Evolutionary conservation across 1,140 invertebrate species (phyloP).

Genomic region (Caenorhabditis latens): DNA sequence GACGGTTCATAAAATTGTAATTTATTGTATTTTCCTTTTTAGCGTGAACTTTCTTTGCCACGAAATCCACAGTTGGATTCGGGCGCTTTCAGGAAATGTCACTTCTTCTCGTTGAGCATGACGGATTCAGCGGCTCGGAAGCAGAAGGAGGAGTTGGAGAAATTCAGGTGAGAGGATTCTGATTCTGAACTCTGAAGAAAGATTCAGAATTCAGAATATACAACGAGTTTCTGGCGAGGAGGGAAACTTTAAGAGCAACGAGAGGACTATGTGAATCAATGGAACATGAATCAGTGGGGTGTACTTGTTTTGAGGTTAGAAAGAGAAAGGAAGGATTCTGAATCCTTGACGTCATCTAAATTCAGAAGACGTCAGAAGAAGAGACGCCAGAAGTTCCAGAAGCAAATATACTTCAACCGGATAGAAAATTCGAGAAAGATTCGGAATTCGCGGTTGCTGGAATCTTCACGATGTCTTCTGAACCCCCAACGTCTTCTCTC

Average conservation of each 20-base stretch:
- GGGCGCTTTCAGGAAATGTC: too few relatives aligned
- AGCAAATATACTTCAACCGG: not conserved
- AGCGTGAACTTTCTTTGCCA: not conserved
- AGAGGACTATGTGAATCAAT: not conserved
- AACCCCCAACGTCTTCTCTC: too few relatives aligned
- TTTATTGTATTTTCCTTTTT: not conserved
- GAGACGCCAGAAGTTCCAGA: not conserved
- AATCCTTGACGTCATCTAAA: not conserved
- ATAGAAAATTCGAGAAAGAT: conserved; percentile 22
- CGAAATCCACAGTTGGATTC: not conserved
- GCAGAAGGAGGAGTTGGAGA: not conserved
- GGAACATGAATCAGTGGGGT: not conserved
- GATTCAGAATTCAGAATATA: not conserved
- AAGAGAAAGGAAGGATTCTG: not conserved
- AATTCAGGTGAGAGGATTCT: not conserved
- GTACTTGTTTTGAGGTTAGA: conserved; percentile 3
- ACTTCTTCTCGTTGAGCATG: too few relatives aligned
- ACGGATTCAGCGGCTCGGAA: too few relatives aligned
- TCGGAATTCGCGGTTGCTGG: not conserved
- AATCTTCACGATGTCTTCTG: not conserved
- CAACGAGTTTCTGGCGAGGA: not conserved
- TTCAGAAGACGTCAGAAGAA: not conserved
- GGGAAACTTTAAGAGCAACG: not conserved
- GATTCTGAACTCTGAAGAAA: not conserved
- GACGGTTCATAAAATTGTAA: conserved; percentile 6